Evolutionary conservation across 2,113 vertebrate genomes (phyloP), one percentile per base, ranked within the genome.

Genomic region (Aleadryas rufinucha): DNA sequence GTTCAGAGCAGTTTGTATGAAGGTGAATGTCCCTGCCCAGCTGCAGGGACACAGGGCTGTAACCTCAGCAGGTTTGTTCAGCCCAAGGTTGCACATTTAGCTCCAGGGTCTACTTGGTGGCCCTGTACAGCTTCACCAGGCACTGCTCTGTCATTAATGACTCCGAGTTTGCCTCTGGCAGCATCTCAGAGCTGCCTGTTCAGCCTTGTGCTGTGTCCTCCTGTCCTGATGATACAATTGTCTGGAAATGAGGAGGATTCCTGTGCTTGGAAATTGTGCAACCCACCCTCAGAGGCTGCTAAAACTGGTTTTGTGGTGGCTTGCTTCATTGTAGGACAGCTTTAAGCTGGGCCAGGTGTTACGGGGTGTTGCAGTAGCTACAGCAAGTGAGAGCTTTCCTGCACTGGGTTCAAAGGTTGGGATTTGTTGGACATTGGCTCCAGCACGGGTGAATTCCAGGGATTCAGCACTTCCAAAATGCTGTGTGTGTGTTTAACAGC

Each of bases 401-500:
- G 52, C 47, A 1, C 56, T 16, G 35, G 33, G 39, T 14, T n/a
- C 88, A 59, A 33, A 77, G 69, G 41, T 65, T 41, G 64, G n/a
- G 44, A 5, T 54, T 84, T 57, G n/a, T 13, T 74, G 79, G 50
- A 59, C 42, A 2, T n/a, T 56, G 56, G 63, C 68, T 81, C 30
- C 50, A 16, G 74, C 1, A 5, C 74, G 35, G 78, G 54, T 11
- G 7, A 20, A 52, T 65, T 52, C 8, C 45, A 74, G 54, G 91
- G 22, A 21, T 14, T 5, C 11, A 3, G 64, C 44, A 20, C 45
- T 64, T 37, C 3, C 0, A 2, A 4, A 37, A 12, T 44, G 30
- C 22, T 52, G 10, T 17, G 10, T 69, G 19, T 27, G 3, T 54
- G 5, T 54, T 44, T 44, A n/a, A 39, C 41, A 42, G 2, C 23